Conservation (phyloP, 2,888 invertebrate species). For the Drosophila peninsularis region DNA sequence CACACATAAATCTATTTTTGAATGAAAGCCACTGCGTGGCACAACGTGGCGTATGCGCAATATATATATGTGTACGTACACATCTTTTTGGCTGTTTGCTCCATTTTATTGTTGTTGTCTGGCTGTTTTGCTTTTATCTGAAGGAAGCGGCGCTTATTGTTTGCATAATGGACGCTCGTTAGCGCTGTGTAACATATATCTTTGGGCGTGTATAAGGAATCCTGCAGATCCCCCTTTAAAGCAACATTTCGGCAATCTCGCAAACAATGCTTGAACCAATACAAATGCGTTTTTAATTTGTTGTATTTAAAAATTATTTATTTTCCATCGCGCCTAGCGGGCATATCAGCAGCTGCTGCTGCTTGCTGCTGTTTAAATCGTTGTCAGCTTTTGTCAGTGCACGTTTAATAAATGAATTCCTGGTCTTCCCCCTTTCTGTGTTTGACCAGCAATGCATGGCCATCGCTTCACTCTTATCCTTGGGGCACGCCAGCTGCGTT, state of each 20-base stretch:
- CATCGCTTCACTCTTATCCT: conserved; percentile 28
- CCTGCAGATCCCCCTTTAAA: conserved; percentile 29
- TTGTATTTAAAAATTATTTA: conserved; percentile 48
- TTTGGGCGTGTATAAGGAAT: conserved; percentile 15
- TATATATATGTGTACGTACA: conserved; percentile 34
- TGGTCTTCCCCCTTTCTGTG: conserved; percentile 21
- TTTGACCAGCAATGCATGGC: conserved; percentile 24
- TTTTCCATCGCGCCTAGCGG: conserved; percentile 22
- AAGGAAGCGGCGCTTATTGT: conserved; percentile 79
- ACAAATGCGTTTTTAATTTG: conserved; percentile 85
- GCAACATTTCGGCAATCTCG: conserved; percentile 31
- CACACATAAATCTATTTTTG: conserved; percentile 82
- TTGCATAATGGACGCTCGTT: conserved; percentile 82
- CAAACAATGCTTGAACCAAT: conserved; percentile 78
- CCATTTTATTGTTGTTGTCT: conserved; percentile 32
- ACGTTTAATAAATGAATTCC: conserved; percentile 78
- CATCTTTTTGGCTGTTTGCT: conserved; percentile 44
- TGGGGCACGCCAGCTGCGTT: conserved; percentile 37
- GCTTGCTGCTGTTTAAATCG: conserved; percentile 7
- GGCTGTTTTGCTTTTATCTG: conserved; percentile 59
- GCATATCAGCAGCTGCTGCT: conserved; percentile 31
- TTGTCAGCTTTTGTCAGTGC: conserved; percentile 51
- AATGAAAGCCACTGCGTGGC: conserved; percentile 65
- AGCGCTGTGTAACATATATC: conserved; percentile 50
- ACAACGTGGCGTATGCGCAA: conserved; percentile 68